Base-by-base conservation (phyloP, 2,797 vertebrate genomes). In the Tragopan temminckii region DNA sequence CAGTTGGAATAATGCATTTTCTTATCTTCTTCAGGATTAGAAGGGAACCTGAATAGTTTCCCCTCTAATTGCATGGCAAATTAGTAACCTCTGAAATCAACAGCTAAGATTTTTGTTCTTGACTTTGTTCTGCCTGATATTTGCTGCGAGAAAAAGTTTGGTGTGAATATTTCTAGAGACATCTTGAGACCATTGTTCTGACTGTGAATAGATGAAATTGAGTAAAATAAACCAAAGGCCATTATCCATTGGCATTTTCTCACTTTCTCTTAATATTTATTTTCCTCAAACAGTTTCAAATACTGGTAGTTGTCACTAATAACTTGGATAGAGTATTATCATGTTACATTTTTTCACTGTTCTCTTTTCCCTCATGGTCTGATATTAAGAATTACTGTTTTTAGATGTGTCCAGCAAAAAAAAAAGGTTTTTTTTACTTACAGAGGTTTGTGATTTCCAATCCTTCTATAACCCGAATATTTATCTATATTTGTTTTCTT, bases 381-480 rank as follows among this genome's bases (percentile, higher is more conserved):
- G 18, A 11, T 69, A n/a, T n/a, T 57, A 5, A 36, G 46, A 38
- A 81, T 31, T 2, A 27, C 2, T 35, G 6, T 63, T 27, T 67
- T 69, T 55, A 63, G 20, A 61, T 8, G 53, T 36, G 16, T 35
- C 15, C 25, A 68, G 6, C 3, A 45, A 58, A 18, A 71, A 92
- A 85, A 59, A 43, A 16, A 0, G 8, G 3, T 13, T 8, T 55
- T 85, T 45, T 82, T 80, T 68, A 17, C 3, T 63, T 59, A 35
- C 4, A 76, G 70, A 70, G 40, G 13, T 12, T 11, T 71, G 3
- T 64, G 35, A 40, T 10, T 75, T 78, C 18, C 23, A 5, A 36
- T 0, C 6, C n/a, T 80, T 85, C 80, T 36, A 48, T 64, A 3
- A 45, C 2, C 3, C 1, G 2, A 31, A 46, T 21, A 2, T 2